Percentiles rank a stretch among this genome's conserved stretches.
Conservation (phyloP, 2,113 vertebrate genomes). For the Apteryx mantelli region DNA sequence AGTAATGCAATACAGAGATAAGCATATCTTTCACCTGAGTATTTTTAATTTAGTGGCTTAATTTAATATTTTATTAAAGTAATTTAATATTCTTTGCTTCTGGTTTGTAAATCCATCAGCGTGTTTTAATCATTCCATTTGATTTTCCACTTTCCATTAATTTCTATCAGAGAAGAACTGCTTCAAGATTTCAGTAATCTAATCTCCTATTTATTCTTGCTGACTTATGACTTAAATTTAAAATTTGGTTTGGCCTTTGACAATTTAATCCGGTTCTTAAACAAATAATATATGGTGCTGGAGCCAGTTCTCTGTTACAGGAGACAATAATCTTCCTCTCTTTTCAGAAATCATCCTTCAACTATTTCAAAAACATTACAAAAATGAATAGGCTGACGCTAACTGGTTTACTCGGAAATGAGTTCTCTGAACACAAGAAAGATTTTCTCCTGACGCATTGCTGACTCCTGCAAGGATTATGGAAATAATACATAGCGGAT, state of each 20-base stretch:
- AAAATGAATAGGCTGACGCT: background rate
- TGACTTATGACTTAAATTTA: slow-evolving; percentile 25
- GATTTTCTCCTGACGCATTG: background rate
- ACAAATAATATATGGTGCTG: background rate
- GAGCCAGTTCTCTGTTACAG: background rate
- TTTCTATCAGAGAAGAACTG: background rate
- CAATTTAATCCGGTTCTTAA: slow-evolving; percentile 33
- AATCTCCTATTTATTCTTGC: background rate
- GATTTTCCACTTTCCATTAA: slow-evolving; percentile 15
- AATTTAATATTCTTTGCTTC: slow-evolving; percentile 3
- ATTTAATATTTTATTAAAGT: slow-evolving; percentile 11
- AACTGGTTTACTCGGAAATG: background rate
- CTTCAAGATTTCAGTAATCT: slow-evolving; percentile 8
- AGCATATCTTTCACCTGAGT: background rate
- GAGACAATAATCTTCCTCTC: background rate
- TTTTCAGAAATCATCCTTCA: background rate
- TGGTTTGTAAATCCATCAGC: background rate
- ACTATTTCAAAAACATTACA: background rate
- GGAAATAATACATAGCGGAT: background rate
- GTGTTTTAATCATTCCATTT: background rate
- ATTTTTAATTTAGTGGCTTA: slow-evolving; percentile 12
- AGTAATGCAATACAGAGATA: background rate
- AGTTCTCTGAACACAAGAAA: background rate
- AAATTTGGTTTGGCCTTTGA: background rate
- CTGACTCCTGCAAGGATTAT: background rate